These are phyloP conservation scores for Stylophora pistillata DNA, from an alignment of 64 coral and sea anemone genomes.

Conservation along the genomic window DNA sequence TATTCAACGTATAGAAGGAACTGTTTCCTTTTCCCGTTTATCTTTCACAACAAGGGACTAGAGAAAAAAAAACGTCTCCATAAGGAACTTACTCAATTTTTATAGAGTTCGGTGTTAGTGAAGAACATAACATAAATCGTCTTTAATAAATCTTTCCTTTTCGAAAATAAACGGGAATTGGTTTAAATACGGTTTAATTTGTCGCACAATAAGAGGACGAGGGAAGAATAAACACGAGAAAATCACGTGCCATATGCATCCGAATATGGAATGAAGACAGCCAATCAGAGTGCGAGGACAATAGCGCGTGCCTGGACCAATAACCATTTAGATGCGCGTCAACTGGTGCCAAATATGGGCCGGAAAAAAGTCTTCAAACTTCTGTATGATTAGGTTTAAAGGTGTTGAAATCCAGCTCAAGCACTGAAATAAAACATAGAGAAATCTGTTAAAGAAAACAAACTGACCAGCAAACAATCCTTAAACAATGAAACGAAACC, in stretches of 20 bases:
- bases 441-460: neutral
- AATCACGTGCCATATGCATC: neutral
- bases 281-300: neutral
- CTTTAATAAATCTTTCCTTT: neutral
- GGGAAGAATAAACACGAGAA: neutral
- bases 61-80: neutral
- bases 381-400: constrained; percentile 91
- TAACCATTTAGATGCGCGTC: constrained; percentile 70
- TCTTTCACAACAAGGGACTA: neutral
- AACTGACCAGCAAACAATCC: neutral
- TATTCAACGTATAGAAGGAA: neutral
- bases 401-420: constrained; percentile 88
- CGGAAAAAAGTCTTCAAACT: constrained; percentile 97
- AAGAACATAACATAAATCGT: neutral
- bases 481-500: neutral
- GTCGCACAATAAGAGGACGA: neutral
- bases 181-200: neutral
- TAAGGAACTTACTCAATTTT: neutral
- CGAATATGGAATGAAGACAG: neutral
- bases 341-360: constrained; percentile 98
- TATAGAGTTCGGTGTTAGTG: too few species aligned
- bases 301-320: neutral
- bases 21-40: neutral
- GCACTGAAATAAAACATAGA: constrained; percentile 56
- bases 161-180: neutral